Evolutionary conservation across 1,140 invertebrate species (phyloP).

Genomic region (Formica selysi): DNA sequence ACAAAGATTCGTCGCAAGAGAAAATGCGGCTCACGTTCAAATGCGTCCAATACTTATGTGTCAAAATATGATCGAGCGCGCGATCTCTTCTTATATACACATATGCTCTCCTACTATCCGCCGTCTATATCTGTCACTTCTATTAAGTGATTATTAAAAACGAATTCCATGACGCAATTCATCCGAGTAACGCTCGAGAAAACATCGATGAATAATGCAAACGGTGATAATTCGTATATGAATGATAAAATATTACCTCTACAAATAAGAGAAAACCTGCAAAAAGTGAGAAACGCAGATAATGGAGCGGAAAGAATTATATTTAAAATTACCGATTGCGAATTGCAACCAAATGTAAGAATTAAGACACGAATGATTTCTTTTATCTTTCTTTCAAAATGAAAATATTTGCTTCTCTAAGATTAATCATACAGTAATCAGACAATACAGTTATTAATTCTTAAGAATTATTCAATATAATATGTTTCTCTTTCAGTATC

Average conservation of each 20-base stretch:
- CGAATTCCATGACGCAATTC: not conserved
- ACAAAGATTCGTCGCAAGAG: not conserved
- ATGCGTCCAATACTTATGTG: conserved; percentile 42
- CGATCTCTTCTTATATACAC: not conserved
- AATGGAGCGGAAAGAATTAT: not conserved
- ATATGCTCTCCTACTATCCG: not conserved
- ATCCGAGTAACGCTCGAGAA: not conserved
- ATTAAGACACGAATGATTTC: too few species aligned
- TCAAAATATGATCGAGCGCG: not conserved
- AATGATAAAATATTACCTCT: not conserved
- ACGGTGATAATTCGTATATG: not conserved
- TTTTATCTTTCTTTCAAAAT: too few species aligned
- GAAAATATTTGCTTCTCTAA: too few species aligned
- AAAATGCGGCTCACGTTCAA: not conserved
- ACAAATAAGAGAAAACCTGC: not conserved
- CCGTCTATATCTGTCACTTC: not conserved
- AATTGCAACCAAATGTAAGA: not conserved
- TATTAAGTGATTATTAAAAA: not conserved
- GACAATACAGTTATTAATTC: too few species aligned
- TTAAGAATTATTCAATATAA: too few species aligned
- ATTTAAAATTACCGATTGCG: not conserved
- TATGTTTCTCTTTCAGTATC: too few species aligned
- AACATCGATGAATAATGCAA: conserved; percentile 10
- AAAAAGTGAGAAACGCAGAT: not conserved
- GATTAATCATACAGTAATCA: too few species aligned